A percentile compares a stretch with the other conserved stretches of the same genome.
Evolutionary conservation across 2,888 invertebrate genomes (phyloP).

Genomic region (Halictus quadricinctus): DNA sequence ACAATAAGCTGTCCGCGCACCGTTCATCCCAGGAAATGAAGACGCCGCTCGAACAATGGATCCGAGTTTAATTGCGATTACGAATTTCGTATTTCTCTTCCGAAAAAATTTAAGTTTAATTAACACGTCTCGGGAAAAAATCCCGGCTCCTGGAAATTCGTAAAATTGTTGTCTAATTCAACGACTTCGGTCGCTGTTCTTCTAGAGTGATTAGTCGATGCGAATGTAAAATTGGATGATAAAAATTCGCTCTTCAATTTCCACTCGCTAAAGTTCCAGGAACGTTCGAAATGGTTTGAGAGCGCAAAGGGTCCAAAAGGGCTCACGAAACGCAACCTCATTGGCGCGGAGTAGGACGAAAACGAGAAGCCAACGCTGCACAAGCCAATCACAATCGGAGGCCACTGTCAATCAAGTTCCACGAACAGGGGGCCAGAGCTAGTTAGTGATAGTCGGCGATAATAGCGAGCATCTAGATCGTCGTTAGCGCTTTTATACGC

Average conservation of each 20-base stretch:
- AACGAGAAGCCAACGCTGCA: slow-evolving; percentile 12
- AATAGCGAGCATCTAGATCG: slow-evolving; percentile 52
- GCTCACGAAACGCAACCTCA: background rate
- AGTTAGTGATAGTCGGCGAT: slow-evolving; percentile 57
- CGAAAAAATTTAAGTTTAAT: background rate
- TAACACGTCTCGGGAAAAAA: background rate
- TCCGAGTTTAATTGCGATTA: background rate
- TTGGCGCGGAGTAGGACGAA: background rate
- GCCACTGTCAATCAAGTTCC: slow-evolving; percentile 62
- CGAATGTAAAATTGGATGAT: too few relatives aligned
- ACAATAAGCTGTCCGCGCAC: background rate
- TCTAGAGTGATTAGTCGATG: background rate
- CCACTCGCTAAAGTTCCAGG: background rate
- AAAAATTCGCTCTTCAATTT: background rate
- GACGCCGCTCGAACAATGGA: background rate
- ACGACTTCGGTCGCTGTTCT: background rate
- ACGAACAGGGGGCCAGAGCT: slow-evolving; percentile 50
- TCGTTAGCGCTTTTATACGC: slow-evolving; percentile 43
- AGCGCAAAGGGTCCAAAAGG: background rate
- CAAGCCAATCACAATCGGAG: slow-evolving; percentile 42
- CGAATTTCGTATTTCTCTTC: background rate
- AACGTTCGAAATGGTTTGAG: background rate
- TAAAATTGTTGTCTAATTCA: background rate
- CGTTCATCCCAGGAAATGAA: background rate
- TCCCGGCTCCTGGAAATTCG: too few relatives aligned